Evolutionary conservation across 2,113 vertebrate species (phyloP).

Genomic region (Myrmophylax atrothorax): DNA sequence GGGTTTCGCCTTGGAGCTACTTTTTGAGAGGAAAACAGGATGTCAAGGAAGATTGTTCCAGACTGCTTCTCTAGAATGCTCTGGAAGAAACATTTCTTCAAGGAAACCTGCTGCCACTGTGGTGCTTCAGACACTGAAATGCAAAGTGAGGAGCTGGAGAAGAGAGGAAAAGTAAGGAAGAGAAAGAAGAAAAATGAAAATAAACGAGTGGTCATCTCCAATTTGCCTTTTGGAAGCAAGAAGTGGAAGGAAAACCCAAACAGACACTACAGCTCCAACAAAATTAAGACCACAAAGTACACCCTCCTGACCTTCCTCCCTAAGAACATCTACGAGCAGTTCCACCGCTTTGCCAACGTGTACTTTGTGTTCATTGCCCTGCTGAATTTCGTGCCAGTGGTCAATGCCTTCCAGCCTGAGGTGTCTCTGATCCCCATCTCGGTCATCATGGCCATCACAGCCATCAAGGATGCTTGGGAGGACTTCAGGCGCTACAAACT

Average conservation of each 20-base stretch:
- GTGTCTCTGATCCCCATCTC: slow-evolving; percentile 87
- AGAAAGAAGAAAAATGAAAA: slow-evolving; percentile 77
- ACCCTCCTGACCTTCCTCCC: slow-evolving; percentile 86
- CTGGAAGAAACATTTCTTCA: slow-evolving; percentile 33
- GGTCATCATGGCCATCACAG: slow-evolving; percentile 85
- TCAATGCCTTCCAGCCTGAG: slow-evolving; percentile 90
- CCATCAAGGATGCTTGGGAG: slow-evolving; percentile 92
- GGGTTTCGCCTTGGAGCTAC: background rate
- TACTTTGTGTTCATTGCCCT: slow-evolving; percentile 87
- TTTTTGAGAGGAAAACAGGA: slow-evolving; percentile 13
- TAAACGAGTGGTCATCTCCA: slow-evolving; percentile 81
- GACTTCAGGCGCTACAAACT: slow-evolving; percentile 87
- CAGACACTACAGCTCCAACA: slow-evolving; percentile 78
- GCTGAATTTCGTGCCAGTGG: slow-evolving; percentile 88
- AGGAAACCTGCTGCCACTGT: background rate
- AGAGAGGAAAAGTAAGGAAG: slow-evolving; percentile 64
- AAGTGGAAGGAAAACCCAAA: slow-evolving; percentile 83
- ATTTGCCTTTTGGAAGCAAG: slow-evolving; percentile 78
- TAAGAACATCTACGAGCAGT: slow-evolving; percentile 90
- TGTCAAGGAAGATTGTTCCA: slow-evolving; percentile 35
- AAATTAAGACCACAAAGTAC: slow-evolving; percentile 92
- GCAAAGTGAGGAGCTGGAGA: slow-evolving; percentile 57
- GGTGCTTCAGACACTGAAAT: slow-evolving; percentile 57
- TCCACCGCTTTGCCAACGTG: slow-evolving; percentile 89
- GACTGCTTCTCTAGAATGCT: slow-evolving; percentile 32